Conservation (phyloP, 2,113 vertebrate species). For the Argyrosomus japonicus region DNA sequence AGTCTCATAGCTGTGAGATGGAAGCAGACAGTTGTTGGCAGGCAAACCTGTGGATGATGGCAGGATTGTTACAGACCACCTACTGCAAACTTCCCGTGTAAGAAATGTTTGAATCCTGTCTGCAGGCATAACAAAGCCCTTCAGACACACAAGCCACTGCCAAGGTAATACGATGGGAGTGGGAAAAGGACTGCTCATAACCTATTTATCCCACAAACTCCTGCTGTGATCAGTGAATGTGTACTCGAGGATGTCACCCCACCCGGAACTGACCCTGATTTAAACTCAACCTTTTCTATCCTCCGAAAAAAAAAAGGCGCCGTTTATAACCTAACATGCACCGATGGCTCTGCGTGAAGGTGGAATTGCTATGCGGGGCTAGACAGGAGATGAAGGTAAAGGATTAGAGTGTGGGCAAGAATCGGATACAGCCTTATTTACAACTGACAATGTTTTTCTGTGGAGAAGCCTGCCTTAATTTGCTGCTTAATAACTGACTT, state of each 20-base stretch:
- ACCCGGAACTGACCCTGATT: conserved; percentile 45
- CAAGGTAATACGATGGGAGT: conserved; percentile 45
- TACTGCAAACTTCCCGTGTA: conserved; percentile 35
- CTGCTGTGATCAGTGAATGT: conserved; percentile 68
- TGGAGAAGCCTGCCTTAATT: conserved; percentile 88
- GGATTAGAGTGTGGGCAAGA: conserved; percentile 68
- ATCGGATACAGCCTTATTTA: conserved; percentile 81
- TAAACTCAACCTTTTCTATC: conserved; percentile 45
- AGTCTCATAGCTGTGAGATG: conserved; percentile 2
- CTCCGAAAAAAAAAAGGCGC: conserved; percentile 18
- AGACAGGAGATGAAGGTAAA: conserved; percentile 55
- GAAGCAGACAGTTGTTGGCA: conserved; percentile 11
- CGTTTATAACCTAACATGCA: conserved; percentile 66
- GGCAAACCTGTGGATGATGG: conserved; percentile 34
- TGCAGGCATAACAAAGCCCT: conserved; percentile 61
- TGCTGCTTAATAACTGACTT: conserved; percentile 97
- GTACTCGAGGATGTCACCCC: conserved; percentile 59
- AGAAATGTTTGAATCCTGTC: conserved; percentile 57
- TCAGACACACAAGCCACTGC: conserved; percentile 43
- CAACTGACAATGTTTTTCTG: conserved; percentile 81
- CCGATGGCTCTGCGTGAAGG: conserved; percentile 53
- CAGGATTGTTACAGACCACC: conserved; percentile 44
- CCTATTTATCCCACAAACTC: conserved; percentile 66
- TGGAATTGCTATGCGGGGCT: conserved; percentile 50
- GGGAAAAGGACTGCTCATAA: conserved; percentile 53